Base-by-base conservation (phyloP, 2,797 vertebrate species). In the Setipinna tenuifilis region DNA sequence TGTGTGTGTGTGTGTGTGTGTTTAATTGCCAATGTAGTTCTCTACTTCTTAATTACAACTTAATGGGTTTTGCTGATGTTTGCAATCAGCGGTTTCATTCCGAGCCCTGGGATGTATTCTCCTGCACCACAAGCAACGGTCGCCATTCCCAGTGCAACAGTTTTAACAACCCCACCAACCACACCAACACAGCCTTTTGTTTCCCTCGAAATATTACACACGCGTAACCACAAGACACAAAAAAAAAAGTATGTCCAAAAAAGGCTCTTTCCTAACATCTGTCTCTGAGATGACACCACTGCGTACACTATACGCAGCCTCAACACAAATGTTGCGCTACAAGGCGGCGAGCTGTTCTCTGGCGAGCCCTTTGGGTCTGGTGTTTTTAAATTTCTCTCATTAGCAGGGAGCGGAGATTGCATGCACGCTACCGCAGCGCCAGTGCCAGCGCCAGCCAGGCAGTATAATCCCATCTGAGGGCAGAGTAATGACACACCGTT, bases 401-500 rank as follows among this genome's bases (percentile, higher is more conserved):
- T 82, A 71, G 59, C 57, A 44, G 31, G 81, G 78, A 80, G 80
- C 41, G 82, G 81, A 85, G 68, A 83, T 65, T 85, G 68, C 80
- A 65, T 6, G 4, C 71, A 78, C 71, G 16, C 35, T 7, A 6
- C 71, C 57, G 57, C 58, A 82, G 58, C 83, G n/a, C n/a, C n/a
- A n/a, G n/a, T n/a, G n/a, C n/a, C n/a, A 9, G 50, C 50, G 7
- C 31, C 35, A 83, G 57, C 41, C 68, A 62, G 81, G 82, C 86
- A 57, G 35, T 44, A 85, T 87, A 87, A 87, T 54, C 84, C 80
- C 82, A 83, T 48, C 31, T 14, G 71, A 85, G 84, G 28, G 28
- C 81, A 83, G 57, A 65, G 9, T 78, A 78, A 78, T 44, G 71
- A 12, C 85, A 81, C 68, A 25, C 41, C 71, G 58, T 71, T 78